Evolutionary conservation across 2,797 vertebrate genomes (phyloP).

Genomic region (Poecilia velifera): DNA sequence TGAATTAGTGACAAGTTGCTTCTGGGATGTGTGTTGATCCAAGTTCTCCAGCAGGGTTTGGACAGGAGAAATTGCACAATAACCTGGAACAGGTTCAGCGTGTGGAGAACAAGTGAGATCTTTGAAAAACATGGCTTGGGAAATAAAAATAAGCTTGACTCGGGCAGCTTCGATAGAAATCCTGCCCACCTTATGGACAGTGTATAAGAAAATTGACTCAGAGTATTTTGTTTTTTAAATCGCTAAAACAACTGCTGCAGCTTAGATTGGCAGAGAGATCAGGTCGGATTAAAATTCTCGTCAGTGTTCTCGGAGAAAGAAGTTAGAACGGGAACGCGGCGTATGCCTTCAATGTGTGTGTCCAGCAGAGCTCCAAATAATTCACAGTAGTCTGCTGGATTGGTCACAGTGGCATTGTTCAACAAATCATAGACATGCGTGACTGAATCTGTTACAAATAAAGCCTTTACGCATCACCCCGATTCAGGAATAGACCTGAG

Average conservation of each 20-base stretch:
- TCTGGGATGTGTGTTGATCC: not conserved
- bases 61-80: not conserved
- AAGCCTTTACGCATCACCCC: not conserved
- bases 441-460: conserved; percentile 2
- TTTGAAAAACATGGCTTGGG: not conserved
- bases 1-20: not conserved
- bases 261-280: not conserved
- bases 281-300: not conserved
- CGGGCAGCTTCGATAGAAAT: not conserved
- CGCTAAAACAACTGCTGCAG: not conserved
- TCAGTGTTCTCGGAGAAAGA: not conserved
- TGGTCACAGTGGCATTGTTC: not conserved
- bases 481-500: not conserved
- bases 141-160: not conserved
- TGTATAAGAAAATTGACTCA: not conserved
- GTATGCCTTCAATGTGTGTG: not conserved
- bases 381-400: not conserved
- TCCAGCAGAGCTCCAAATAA: not conserved
- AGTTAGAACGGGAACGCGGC: not conserved
- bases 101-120: conserved; percentile 7
- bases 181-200: not conserved
- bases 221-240: not conserved
- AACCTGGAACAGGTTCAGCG: conserved; percentile 12
- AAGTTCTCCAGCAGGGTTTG: conserved; percentile 22
- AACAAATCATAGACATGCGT: not conserved